Evolutionary conservation across 2,113 vertebrate species (phyloP).

Genomic region (Leptodactylus fuscus): DNA sequence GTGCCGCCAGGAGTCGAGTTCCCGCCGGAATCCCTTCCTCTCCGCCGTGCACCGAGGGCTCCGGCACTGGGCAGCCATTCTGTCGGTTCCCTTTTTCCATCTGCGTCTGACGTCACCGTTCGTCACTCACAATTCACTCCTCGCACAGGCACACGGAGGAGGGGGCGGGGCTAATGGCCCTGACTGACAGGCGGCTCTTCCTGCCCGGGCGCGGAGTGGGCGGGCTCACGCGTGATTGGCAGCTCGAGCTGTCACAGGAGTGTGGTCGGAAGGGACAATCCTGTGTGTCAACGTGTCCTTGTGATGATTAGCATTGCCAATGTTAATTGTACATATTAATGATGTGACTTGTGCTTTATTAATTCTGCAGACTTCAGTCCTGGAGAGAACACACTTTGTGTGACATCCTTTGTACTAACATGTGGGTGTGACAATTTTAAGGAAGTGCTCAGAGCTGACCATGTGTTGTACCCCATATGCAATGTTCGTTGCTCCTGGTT

Average conservation of each 20-base stretch:
- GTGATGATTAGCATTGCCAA: neutral
- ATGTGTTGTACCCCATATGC: too few species aligned
- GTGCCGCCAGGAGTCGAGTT: constrained; percentile 97
- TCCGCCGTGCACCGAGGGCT: constrained; percentile 93
- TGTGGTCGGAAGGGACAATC: neutral
- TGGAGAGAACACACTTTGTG: neutral
- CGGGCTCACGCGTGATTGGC: constrained; percentile 24
- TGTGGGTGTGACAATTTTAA: too few species aligned
- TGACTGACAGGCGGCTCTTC: constrained; percentile 23
- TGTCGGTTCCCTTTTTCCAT: constrained; percentile 82
- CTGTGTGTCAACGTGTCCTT: neutral
- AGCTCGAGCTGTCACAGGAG: constrained; percentile 31
- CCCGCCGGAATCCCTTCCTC: constrained; percentile 94
- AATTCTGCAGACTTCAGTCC: neutral
- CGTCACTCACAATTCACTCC: constrained; percentile 74
- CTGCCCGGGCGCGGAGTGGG: neutral
- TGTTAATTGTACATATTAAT: neutral
- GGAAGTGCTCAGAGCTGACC: too few species aligned
- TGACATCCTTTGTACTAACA: neutral
- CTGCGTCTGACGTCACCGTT: constrained; percentile 83
- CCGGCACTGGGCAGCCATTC: constrained; percentile 95
- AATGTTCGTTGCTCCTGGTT: too few species aligned
- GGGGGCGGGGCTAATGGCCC: neutral
- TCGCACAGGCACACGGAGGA: constrained; percentile 27
- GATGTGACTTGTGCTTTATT: neutral